phyloP scores from a whole-genome alignment of 2,888 invertebrate genomes.

The Lomographa bimaculata region DNA sequence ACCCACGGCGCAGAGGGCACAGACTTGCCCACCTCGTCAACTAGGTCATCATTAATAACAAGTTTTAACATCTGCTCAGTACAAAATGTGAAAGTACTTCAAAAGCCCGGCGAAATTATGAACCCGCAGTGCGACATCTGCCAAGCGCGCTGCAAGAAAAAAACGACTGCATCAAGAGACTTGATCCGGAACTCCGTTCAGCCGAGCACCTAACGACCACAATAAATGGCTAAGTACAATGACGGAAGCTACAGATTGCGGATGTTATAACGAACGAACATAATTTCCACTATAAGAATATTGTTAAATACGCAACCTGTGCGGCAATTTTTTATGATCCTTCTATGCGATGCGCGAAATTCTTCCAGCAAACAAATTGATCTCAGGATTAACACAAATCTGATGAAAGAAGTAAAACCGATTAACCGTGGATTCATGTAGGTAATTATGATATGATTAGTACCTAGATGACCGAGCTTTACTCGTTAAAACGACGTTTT shows the following conservation, averaged over 20 bases:
- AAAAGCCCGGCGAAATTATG: conserved; percentile 5
- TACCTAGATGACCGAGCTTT: too few species aligned
- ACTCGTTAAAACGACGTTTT: too few species aligned
- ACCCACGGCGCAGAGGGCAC: too few species aligned
- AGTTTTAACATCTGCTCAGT: not conserved
- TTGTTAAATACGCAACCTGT: conserved; percentile 11
- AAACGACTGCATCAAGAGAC: conserved; percentile 5
- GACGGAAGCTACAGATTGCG: conserved; percentile 20
- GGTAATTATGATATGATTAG: too few species aligned
- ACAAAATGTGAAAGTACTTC: not conserved
- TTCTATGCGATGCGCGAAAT: too few species aligned
- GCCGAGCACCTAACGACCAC: conserved; percentile 12
- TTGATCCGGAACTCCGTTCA: conserved; percentile 13
- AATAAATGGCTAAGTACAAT: conserved; percentile 10
- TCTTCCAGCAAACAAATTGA: too few species aligned
- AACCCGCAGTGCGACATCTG: conserved; percentile 19
- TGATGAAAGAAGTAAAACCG: too few species aligned
- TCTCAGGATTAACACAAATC: too few species aligned
- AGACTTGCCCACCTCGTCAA: too few species aligned
- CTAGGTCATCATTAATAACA: too few species aligned
- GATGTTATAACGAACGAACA: conserved; percentile 21
- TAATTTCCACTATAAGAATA: conserved; percentile 16
- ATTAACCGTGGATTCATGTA: too few species aligned
- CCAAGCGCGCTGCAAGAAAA: conserved; percentile 3
- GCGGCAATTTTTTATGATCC: conserved; percentile 1